Percentiles rank a stretch among this genome's conserved stretches.
Conservation (phyloP, 2,888 invertebrate species). For the Schizaphis graminum region DNA sequence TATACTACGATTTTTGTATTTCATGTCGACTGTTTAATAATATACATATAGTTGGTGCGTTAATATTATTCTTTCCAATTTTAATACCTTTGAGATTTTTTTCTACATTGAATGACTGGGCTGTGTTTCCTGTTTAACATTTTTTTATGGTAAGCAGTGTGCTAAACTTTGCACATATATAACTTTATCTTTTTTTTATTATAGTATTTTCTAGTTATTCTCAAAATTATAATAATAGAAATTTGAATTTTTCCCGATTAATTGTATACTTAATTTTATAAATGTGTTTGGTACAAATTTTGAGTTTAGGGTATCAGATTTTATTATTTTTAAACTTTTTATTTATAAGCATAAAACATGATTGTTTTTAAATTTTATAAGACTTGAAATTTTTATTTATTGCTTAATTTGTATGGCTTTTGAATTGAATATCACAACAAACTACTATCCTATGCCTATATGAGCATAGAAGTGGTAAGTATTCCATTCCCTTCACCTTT, state of each 20-base stretch:
- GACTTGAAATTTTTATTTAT: background rate
- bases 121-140: background rate
- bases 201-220: background rate
- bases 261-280: background rate
- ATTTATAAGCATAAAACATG: background rate
- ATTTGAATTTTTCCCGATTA: background rate
- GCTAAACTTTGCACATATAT: background rate
- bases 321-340: background rate
- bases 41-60: background rate
- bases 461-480: background rate
- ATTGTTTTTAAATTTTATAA: background rate
- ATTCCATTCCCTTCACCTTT: background rate
- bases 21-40: background rate
- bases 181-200: background rate
- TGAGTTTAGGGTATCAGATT: background rate
- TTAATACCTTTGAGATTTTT: constrained; percentile 1
- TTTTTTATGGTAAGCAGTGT: background rate
- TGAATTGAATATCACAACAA: background rate
- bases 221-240: background rate
- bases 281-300: background rate
- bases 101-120: background rate
- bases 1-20: background rate
- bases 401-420: background rate
- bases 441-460: background rate
- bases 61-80: background rate